Conservation (phyloP, 2,888 invertebrate genomes). For the Electrophaes corylata region DNA sequence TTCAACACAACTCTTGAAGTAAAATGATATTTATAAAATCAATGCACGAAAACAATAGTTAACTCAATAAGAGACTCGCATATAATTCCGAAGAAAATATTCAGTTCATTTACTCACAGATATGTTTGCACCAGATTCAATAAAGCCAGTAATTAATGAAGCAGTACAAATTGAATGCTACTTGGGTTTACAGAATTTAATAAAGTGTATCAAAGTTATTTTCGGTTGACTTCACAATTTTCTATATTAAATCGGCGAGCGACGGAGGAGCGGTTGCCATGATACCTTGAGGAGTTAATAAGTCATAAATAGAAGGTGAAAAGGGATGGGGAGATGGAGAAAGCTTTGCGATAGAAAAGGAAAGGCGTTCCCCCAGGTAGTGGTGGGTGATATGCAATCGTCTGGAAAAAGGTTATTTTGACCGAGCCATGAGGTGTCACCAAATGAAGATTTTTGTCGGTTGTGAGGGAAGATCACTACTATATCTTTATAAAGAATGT, state of each 20-base stretch:
- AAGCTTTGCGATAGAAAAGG: constrained; percentile 50
- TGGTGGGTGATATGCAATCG: constrained; percentile 76
- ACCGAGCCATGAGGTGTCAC: constrained; percentile 70
- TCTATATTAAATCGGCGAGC: constrained; percentile 78
- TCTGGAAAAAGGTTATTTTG: constrained; percentile 79
- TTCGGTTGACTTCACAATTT: constrained; percentile 78
- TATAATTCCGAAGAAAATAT: constrained; percentile 12
- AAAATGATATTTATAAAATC: too few species aligned
- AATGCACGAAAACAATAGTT: not conserved
- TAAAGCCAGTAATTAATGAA: constrained; percentile 29
- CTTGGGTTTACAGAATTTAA: constrained; percentile 69
- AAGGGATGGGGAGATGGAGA: constrained; percentile 52
- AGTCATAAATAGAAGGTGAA: constrained; percentile 78
- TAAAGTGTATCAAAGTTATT: constrained; percentile 72
- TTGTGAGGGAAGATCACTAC: constrained; percentile 39
- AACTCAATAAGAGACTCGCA: not conserved
- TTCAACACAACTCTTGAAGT: too few species aligned
- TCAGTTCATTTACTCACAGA: constrained; percentile 22
- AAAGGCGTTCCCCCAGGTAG: constrained; percentile 68
- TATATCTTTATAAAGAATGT: constrained; percentile 1
- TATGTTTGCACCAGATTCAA: constrained; percentile 29
- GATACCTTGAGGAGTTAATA: constrained; percentile 83
- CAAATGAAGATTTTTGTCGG: constrained; percentile 55
- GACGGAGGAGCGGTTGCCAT: constrained; percentile 76
- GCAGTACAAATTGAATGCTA: constrained; percentile 39